These are phyloP conservation scores for Pyrrhosoma nymphula DNA, from an alignment of 2,888 invertebrate genomes.

Conservation along the genomic window DNA sequence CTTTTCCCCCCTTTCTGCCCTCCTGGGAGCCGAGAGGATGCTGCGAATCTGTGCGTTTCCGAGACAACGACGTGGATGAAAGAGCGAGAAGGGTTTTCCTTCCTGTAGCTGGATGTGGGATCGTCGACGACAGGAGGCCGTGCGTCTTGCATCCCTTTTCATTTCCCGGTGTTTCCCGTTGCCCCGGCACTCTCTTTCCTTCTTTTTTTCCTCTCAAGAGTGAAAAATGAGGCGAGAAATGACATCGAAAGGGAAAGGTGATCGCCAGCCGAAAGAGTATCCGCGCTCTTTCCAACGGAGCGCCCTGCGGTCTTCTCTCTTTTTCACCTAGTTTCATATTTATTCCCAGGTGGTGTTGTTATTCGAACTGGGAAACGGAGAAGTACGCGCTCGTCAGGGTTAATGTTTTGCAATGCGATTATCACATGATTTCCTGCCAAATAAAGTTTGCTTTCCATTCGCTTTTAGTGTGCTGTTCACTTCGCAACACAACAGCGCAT, in stretches of 20 bases:
- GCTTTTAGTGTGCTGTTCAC: too few species aligned
- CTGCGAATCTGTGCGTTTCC: background rate
- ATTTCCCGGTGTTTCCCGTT: constrained; percentile 42
- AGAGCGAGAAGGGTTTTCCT: background rate
- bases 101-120: background rate
- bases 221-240: constrained; percentile 18
- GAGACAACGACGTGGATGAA: constrained; percentile 18
- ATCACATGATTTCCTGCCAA: too few species aligned
- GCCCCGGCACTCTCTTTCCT: background rate
- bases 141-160: constrained; percentile 23
- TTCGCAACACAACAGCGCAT: too few species aligned
- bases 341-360: too few species aligned
- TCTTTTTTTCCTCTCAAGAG: background rate
- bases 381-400: too few species aligned
- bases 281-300: background rate
- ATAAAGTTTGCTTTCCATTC: too few species aligned
- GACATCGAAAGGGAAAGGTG: background rate
- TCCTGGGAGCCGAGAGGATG: background rate
- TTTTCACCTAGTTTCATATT: too few species aligned
- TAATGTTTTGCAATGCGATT: too few species aligned
- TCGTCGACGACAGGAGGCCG: background rate
- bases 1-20: too few species aligned
- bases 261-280: background rate
- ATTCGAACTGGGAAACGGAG: too few species aligned
- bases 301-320: background rate